Conservation (phyloP, 2,113 vertebrate genomes). For the Pseudopodoces humilis region DNA sequence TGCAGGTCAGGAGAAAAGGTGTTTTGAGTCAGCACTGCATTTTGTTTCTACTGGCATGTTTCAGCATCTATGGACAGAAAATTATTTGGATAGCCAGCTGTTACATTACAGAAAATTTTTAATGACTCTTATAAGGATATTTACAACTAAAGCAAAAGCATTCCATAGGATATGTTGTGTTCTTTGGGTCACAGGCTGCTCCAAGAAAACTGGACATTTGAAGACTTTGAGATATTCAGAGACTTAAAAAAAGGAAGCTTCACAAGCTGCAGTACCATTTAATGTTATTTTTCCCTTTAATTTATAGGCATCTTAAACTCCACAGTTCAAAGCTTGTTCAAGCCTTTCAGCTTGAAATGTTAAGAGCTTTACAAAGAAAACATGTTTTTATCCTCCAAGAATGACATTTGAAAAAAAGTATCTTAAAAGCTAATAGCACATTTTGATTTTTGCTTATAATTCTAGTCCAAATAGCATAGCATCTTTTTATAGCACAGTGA, state of each 20-base stretch:
- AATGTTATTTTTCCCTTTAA: slow-evolving; percentile 54
- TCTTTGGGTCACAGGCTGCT: neutral
- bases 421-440: slow-evolving; percentile 54
- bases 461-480: slow-evolving; percentile 5
- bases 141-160: neutral
- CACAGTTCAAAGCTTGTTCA: slow-evolving; percentile 65
- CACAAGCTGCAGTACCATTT: slow-evolving; percentile 4
- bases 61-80: neutral
- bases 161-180: neutral
- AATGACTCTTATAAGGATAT: neutral
- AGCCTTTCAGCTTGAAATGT: slow-evolving; percentile 61
- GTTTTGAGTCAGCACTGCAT: neutral
- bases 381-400: slow-evolving; percentile 62
- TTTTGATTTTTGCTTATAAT: slow-evolving; percentile 59
- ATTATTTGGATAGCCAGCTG: neutral
- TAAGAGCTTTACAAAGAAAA: slow-evolving; percentile 71
- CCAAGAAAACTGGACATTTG: neutral
- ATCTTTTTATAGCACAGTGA: neutral
- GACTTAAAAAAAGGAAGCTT: neutral
- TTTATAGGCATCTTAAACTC: slow-evolving; percentile 45
- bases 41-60: neutral
- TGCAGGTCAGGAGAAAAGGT: neutral
- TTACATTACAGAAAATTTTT: neutral
- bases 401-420: slow-evolving; percentile 60
- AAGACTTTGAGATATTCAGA: neutral